phyloP scores from a whole-genome alignment of 1,140 invertebrate species.

The Mylabris phalerata region DNA sequence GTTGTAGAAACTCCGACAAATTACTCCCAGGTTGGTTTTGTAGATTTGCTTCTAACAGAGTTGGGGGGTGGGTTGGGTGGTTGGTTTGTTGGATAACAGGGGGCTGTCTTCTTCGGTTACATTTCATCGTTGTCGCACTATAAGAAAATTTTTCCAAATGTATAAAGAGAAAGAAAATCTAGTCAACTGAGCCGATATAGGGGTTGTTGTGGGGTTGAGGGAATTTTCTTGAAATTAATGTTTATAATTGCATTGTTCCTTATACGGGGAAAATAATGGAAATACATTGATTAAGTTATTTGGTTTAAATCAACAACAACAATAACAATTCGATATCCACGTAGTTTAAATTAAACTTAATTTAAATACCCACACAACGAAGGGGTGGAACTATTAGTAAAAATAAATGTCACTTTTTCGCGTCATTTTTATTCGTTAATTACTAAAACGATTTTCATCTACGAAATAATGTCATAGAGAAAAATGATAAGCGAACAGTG shows the following conservation, averaged over 20 bases:
- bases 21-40: slow-evolving; percentile 34
- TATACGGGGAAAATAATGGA: slow-evolving; percentile 30
- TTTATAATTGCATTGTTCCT: slow-evolving; percentile 37
- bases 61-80: not conserved
- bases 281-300: slow-evolving; percentile 36
- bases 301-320: not conserved
- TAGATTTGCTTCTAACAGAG: not conserved
- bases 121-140: slow-evolving; percentile 15
- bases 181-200: no score
- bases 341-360: no score
- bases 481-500: no score
- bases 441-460: no score
- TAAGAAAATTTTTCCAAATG: slow-evolving; percentile 14
- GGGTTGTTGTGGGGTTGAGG: slow-evolving; percentile 7
- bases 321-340: no score
- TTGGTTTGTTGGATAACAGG: no score
- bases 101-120: no score
- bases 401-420: no score
- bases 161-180: not conserved
- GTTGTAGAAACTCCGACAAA: slow-evolving; percentile 33
- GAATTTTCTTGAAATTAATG: slow-evolving; percentile 37
- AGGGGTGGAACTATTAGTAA: no score
- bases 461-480: no score
- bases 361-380: no score
- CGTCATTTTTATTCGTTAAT: no score